Evolutionary conservation across 2,797 vertebrate species (phyloP).

Genomic region (Darevskia nairensis): DNA sequence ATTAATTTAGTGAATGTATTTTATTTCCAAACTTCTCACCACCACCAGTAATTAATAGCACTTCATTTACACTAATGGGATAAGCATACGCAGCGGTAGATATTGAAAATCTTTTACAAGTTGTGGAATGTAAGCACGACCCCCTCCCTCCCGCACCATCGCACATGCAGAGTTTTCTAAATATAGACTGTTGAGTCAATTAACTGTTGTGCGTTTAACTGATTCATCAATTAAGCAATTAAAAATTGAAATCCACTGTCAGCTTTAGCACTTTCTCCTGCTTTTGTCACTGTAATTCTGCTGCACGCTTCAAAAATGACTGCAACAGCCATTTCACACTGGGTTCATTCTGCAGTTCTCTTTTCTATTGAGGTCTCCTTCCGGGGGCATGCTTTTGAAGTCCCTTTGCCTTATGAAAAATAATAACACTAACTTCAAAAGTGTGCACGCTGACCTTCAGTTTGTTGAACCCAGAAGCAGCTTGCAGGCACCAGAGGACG

Average conservation of each 20-base stretch:
- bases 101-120: conserved; percentile 6
- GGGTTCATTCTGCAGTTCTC: not conserved
- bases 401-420: not conserved
- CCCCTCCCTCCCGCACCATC: not conserved
- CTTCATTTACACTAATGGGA: conserved; percentile 25
- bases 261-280: not conserved
- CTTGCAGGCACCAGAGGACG: no score
- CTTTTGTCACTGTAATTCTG: not conserved
- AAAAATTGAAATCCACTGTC: not conserved
- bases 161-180: not conserved
- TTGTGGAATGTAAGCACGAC: not conserved
- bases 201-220: not conserved
- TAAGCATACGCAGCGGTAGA: not conserved
- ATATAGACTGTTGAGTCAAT: not conserved
- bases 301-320: not conserved
- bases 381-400: not conserved
- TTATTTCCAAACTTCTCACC: conserved; percentile 3
- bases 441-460: not conserved
- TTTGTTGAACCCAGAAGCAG: not conserved
- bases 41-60: conserved; percentile 12
- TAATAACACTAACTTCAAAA: not conserved
- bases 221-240: conserved; percentile 13
- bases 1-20: not conserved
- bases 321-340: not conserved
- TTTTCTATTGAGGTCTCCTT: not conserved